Conservation (phyloP, 2,888 invertebrate genomes). For the Lingula anatina region DNA sequence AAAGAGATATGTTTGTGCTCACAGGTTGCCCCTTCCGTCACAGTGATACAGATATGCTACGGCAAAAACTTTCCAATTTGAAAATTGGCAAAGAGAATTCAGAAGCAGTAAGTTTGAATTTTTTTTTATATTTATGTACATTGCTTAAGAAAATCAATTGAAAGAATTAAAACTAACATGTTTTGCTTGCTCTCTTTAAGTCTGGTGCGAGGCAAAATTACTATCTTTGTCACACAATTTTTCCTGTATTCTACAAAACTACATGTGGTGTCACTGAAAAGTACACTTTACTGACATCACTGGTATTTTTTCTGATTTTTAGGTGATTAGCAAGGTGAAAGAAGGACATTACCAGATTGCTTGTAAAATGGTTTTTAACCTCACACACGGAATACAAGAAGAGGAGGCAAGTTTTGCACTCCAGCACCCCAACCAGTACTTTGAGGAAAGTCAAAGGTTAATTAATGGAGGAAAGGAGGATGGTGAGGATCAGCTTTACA, state of each 20-base stretch:
- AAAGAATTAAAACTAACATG: not conserved
- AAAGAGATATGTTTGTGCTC: too few species aligned
- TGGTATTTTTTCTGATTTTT: slow-evolving; percentile 11
- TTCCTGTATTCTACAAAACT: too few species aligned
- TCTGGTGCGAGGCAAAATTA: too few species aligned
- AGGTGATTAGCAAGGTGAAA: slow-evolving; percentile 68
- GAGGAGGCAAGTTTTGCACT: slow-evolving; percentile 16
- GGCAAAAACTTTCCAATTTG: slow-evolving; percentile 63
- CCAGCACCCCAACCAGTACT: slow-evolving; percentile 88
- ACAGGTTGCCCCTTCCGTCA: slow-evolving; percentile 83
- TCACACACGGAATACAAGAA: slow-evolving; percentile 34
- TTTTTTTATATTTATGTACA: not conserved
- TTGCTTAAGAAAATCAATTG: not conserved
- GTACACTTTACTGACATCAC: too few species aligned
- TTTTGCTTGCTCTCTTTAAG: not conserved
- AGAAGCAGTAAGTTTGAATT: slow-evolving; percentile 30
- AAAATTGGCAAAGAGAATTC: slow-evolving; percentile 28
- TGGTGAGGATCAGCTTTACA: too few species aligned
- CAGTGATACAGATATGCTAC: slow-evolving; percentile 68
- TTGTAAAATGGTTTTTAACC: slow-evolving; percentile 76
- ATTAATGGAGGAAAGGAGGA: too few species aligned
- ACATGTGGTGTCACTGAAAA: too few species aligned
- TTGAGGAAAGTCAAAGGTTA: slow-evolving; percentile 69
- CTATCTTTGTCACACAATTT: too few species aligned
- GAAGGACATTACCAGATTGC: slow-evolving; percentile 83